These are phyloP conservation scores for Ruditapes philippinarum DNA, from an alignment of 1,140 invertebrate genomes.

Conservation along the genomic window DNA sequence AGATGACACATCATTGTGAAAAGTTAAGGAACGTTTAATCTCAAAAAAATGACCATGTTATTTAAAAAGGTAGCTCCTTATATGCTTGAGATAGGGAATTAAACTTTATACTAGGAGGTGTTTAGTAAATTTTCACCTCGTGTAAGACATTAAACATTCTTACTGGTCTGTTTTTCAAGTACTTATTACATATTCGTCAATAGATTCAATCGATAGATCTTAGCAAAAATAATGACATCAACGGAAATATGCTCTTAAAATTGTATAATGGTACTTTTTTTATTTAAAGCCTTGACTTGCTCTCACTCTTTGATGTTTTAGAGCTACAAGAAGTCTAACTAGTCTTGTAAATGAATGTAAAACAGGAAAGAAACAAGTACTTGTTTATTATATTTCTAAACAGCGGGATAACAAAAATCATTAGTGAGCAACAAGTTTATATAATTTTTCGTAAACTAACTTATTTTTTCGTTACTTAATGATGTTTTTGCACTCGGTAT, in stretches of 20 bases:
- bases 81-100: background rate
- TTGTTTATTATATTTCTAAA: slow-evolving; percentile 25
- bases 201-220: background rate
- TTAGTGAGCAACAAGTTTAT: background rate
- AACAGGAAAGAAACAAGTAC: background rate
- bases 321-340: background rate
- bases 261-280: background rate
- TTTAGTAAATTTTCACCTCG: background rate
- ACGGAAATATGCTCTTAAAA: background rate
- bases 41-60: slow-evolving; percentile 9
- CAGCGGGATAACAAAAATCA: background rate
- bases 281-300: no score
- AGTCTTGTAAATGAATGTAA: background rate
- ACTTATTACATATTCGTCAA: background rate
- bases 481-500: no score
- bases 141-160: background rate
- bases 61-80: background rate
- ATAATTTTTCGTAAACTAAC: background rate
- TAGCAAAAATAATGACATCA: slow-evolving; percentile 8
- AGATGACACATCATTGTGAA: slow-evolving; percentile 28
- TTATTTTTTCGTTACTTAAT: background rate
- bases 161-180: slow-evolving; percentile 10
- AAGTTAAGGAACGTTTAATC: background rate
- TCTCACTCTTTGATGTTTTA: background rate
- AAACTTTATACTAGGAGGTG: background rate